phyloP scores from a whole-genome alignment of 1,140 invertebrate genomes.

The Aphelenchoides avenae region DNA sequence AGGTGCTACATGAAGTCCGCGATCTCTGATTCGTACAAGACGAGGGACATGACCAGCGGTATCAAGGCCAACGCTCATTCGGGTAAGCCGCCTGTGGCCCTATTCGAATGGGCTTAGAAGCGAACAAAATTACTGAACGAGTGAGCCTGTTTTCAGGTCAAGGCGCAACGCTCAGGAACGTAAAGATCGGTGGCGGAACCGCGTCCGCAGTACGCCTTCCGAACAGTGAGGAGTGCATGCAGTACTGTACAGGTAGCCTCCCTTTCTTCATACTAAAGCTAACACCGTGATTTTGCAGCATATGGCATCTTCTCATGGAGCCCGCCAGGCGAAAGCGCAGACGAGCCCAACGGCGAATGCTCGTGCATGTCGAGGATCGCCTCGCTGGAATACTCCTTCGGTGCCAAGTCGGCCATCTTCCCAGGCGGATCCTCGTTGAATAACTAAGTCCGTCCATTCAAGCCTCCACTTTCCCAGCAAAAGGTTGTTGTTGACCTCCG shows the following conservation, averaged over 20 bases:
- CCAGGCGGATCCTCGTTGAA: slow-evolving; percentile 29
- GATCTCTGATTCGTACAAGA: slow-evolving; percentile 39
- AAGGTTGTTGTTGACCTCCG: too few relatives aligned
- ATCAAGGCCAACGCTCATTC: slow-evolving; percentile 41
- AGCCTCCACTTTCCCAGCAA: too few relatives aligned
- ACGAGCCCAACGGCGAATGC: slow-evolving; percentile 26
- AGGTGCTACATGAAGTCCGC: slow-evolving; percentile 43
- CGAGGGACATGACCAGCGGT: slow-evolving; percentile 36
- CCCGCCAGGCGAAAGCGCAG: slow-evolving; percentile 18
- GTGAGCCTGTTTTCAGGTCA: slow-evolving; percentile 18
- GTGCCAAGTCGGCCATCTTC: slow-evolving; percentile 35
- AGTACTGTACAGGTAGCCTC: slow-evolving; percentile 36
- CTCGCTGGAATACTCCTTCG: slow-evolving; percentile 40
- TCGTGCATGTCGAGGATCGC: slow-evolving; percentile 36
- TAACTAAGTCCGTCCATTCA: too few relatives aligned
- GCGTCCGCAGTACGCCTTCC: slow-evolving; percentile 38
- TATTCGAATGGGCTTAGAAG: too few relatives aligned
- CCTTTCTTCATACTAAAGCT: not conserved
- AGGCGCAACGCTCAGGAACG: slow-evolving; percentile 36
- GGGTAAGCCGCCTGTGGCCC: too few relatives aligned
- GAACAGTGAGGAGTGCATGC: slow-evolving; percentile 41
- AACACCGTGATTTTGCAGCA: slow-evolving; percentile 18
- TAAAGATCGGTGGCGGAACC: slow-evolving; percentile 35
- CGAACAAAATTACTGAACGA: not conserved
- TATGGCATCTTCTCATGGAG: slow-evolving; percentile 40